Percentiles rank a stretch among this genome's conserved stretches.
These are phyloP conservation scores for Mythimna pallens DNA, from an alignment of 2,888 invertebrate species.

Conservation along the genomic window DNA sequence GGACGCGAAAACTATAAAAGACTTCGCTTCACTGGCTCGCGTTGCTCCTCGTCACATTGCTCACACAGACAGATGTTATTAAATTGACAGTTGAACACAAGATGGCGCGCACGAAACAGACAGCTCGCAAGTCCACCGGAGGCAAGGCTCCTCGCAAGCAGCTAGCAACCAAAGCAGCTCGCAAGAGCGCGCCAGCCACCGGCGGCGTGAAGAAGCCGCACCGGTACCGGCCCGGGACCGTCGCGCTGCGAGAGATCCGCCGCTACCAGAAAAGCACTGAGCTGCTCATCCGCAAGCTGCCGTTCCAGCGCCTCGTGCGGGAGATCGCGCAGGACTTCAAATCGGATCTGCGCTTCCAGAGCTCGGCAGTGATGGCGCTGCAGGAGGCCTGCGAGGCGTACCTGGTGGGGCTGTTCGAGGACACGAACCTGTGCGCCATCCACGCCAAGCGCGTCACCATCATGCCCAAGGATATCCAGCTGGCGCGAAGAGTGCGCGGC, in stretches of 20 bases:
- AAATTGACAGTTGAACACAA: slow-evolving; percentile 10
- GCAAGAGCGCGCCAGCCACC: slow-evolving; percentile 93
- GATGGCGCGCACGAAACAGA: slow-evolving; percentile 94
- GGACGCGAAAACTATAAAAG: slow-evolving; percentile 30
- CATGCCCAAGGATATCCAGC: slow-evolving; percentile 84
- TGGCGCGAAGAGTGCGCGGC: slow-evolving; percentile 79
- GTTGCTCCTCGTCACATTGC: neutral
- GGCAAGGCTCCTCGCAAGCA: slow-evolving; percentile 94
- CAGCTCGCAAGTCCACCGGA: slow-evolving; percentile 93
- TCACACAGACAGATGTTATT: neutral
- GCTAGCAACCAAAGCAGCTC: slow-evolving; percentile 93
- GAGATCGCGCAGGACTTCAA: slow-evolving; percentile 95
- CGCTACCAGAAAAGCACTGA: slow-evolving; percentile 94
- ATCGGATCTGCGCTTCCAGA: slow-evolving; percentile 93
- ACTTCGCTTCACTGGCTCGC: neutral
- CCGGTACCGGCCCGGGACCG: slow-evolving; percentile 93
- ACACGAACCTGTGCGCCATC: slow-evolving; percentile 95
- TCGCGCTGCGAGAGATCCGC: slow-evolving; percentile 93
- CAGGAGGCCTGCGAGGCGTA: slow-evolving; percentile 92
- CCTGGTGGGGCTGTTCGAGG: slow-evolving; percentile 93
- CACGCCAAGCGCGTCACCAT: slow-evolving; percentile 90
- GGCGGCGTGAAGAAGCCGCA: slow-evolving; percentile 94
- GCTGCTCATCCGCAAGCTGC: slow-evolving; percentile 93
- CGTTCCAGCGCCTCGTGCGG: slow-evolving; percentile 93
- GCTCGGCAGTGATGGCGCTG: slow-evolving; percentile 93